phyloP scores from a whole-genome alignment of 2,113 vertebrate species.

The Marcusenius ussheri region DNA sequence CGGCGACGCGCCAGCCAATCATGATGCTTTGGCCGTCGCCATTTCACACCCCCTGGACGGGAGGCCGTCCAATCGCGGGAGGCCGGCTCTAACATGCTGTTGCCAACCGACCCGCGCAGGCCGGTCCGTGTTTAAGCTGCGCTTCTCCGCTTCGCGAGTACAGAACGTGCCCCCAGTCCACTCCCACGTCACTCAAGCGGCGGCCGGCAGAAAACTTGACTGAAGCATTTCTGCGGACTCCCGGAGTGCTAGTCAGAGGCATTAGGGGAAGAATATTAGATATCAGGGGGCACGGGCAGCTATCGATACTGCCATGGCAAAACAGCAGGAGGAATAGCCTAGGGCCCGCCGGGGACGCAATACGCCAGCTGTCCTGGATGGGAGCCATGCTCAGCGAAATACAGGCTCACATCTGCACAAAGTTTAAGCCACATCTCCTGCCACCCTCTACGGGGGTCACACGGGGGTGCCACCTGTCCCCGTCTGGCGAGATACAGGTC shows the following conservation, averaged over 20 bases:
- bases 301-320: not conserved
- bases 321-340: not conserved
- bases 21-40: not conserved
- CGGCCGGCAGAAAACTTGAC: not conserved
- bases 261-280: not conserved
- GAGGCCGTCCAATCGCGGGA: not conserved
- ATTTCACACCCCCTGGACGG: conserved; percentile 6
- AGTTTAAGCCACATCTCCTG: not conserved
- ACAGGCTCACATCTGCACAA: not conserved
- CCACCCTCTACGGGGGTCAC: not conserved
- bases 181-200: not conserved
- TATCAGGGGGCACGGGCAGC: not conserved
- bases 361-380: not conserved
- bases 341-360: not conserved
- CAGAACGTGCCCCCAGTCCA: not conserved
- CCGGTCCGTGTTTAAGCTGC: not conserved
- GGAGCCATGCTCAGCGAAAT: not conserved
- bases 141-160: not conserved
- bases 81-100: not conserved
- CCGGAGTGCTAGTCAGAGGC: not conserved
- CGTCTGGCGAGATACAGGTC: not conserved
- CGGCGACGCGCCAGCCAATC: not conserved
- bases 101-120: conserved; percentile 11
- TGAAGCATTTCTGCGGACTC: not conserved
- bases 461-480: not conserved